These are phyloP conservation scores for Zelleria hepariella DNA, from an alignment of 2,888 invertebrate genomes.

Conservation along the genomic window DNA sequence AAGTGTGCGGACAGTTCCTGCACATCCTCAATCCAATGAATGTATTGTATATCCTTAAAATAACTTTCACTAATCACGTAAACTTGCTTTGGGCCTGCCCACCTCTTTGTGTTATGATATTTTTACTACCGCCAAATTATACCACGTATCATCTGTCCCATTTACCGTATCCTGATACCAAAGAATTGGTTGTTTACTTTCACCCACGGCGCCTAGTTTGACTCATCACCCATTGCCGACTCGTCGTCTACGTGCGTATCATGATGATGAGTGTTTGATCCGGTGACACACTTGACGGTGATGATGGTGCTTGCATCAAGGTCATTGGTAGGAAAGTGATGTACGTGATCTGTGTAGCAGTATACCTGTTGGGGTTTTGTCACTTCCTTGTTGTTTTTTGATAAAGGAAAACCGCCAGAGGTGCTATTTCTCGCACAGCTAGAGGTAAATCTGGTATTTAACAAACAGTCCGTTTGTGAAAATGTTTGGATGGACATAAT, in stretches of 20 bases:
- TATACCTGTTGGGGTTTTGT: background rate
- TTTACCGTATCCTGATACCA: background rate
- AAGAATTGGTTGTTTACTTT: background rate
- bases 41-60: too few species aligned
- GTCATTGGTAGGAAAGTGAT: constrained; percentile 1
- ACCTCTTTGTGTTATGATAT: background rate
- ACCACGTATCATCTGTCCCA: background rate
- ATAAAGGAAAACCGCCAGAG: background rate
- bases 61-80: background rate
- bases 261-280: background rate
- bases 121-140: background rate
- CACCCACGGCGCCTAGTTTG: constrained; percentile 2
- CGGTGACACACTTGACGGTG: background rate
- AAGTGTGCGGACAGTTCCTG: too few species aligned
- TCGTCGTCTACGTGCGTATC: background rate
- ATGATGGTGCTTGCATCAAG: background rate
- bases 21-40: too few species aligned
- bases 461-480: too few species aligned
- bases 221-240: constrained; percentile 1
- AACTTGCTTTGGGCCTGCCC: background rate
- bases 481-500: too few species aligned
- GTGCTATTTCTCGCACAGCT: too few species aligned
- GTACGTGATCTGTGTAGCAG: background rate
- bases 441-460: too few species aligned
- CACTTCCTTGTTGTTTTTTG: background rate